phyloP scores from a whole-genome alignment of 2,113 vertebrate genomes.

The Strix uralensis region DNA sequence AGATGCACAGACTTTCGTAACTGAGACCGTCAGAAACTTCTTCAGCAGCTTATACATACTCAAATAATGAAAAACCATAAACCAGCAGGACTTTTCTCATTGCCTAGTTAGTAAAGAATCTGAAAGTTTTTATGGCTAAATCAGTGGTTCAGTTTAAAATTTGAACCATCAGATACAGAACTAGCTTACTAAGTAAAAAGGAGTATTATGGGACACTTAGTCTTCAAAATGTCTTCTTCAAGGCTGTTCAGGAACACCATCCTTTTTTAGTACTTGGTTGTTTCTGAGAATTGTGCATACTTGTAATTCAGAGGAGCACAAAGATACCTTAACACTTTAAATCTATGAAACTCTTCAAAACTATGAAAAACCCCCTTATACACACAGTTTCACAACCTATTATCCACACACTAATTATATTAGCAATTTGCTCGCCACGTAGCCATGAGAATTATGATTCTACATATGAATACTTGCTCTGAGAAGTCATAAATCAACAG shows the following conservation, averaged over 20 bases:
- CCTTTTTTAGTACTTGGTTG: neutral
- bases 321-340: neutral
- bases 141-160: neutral
- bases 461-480: neutral
- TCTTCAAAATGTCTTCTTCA: neutral
- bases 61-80: neutral
- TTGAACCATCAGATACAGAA: neutral
- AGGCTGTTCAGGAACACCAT: neutral
- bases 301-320: neutral
- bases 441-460: neutral
- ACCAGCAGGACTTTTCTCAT: accelerated
- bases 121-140: neutral
- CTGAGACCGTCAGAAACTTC: neutral
- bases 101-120: neutral
- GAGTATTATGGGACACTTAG: neutral
- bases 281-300: neutral
- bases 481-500: conserved; percentile 36
- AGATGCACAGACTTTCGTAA: accelerated
- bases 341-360: neutral
- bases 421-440: neutral
- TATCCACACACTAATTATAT: neutral
- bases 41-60: neutral
- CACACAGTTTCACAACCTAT: neutral
- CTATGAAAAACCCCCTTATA: neutral
- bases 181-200: neutral